Evolutionary conservation across 2,797 vertebrate genomes (phyloP).

Genomic region (Enteromius paludinosus): DNA sequence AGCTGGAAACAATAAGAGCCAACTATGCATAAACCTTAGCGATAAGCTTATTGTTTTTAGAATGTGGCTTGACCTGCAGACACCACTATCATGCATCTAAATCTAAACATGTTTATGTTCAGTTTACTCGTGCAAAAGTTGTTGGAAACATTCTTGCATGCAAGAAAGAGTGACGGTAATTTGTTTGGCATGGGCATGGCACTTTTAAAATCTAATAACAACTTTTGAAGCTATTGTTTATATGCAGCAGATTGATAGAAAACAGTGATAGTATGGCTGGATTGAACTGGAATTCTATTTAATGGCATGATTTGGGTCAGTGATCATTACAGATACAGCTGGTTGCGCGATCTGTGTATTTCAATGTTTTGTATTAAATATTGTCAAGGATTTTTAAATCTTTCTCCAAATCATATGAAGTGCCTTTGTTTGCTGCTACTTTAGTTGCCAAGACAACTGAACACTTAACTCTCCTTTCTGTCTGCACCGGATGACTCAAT

Average conservation of each 20-base stretch:
- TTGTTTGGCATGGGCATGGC: background rate
- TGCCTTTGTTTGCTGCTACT: conserved; percentile 15
- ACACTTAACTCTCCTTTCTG: conserved; percentile 32
- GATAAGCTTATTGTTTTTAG: background rate
- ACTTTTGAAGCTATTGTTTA: background rate
- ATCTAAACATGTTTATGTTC: conserved; percentile 11
- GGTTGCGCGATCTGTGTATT: background rate
- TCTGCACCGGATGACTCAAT: conserved; percentile 25
- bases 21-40: background rate
- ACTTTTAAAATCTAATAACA: background rate
- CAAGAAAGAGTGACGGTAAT: background rate
- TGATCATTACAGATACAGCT: background rate
- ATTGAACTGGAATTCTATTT: background rate
- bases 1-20: background rate
- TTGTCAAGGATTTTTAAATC: background rate
- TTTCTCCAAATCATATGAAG: background rate
- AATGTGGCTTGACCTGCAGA: background rate
- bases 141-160: background rate
- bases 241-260: background rate
- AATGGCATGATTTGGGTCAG: background rate
- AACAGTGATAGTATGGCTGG: background rate
- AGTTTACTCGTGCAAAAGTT: background rate
- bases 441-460: conserved; percentile 36
- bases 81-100: background rate
- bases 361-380: background rate